Conservation (phyloP, 30 jellyfish, hydroid and myxozoan genomes). For the Pseudorhiza aurosa region DNA sequence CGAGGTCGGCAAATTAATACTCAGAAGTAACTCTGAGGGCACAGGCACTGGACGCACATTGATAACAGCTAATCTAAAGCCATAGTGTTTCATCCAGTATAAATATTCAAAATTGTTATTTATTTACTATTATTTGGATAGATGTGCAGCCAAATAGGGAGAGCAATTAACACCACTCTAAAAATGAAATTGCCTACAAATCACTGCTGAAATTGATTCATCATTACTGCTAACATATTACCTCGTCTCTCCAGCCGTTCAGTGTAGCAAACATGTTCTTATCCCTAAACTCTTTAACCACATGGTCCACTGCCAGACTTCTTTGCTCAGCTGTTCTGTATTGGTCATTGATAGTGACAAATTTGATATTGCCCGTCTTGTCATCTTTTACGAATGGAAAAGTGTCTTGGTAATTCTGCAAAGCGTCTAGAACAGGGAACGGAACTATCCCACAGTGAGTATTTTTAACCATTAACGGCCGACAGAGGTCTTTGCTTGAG, state of each 20-base stretch:
- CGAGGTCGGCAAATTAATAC: too few relatives aligned
- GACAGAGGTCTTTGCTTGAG: constrained; percentile 66
- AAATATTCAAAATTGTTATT: too few relatives aligned
- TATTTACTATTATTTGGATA: too few relatives aligned
- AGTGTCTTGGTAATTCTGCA: constrained; percentile 53
- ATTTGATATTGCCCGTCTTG: constrained; percentile 54
- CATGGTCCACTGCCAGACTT: constrained; percentile 45
- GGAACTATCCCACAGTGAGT: constrained; percentile 73
- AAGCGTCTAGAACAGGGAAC: constrained; percentile 50
- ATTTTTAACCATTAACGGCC: constrained; percentile 69
- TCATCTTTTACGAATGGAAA: constrained; percentile 67
- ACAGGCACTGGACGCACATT: too few relatives aligned
- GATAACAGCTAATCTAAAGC: too few relatives aligned
- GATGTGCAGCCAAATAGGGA: neutral
- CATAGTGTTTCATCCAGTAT: too few relatives aligned
- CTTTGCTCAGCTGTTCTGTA: constrained; percentile 52
- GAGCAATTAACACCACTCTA: neutral
- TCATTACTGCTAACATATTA: neutral
- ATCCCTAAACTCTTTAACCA: constrained; percentile 61
- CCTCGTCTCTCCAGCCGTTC: constrained; percentile 90
- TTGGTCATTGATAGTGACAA: constrained; percentile 49
- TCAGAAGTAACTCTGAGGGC: too few relatives aligned
- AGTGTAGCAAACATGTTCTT: constrained; percentile 57
- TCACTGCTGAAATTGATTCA: neutral
- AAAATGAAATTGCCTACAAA: neutral